A percentile compares a stretch with the other conserved stretches of the same genome.
Evolutionary conservation across 2,797 vertebrate species (phyloP).

Genomic region (Telmatherina bonti): DNA sequence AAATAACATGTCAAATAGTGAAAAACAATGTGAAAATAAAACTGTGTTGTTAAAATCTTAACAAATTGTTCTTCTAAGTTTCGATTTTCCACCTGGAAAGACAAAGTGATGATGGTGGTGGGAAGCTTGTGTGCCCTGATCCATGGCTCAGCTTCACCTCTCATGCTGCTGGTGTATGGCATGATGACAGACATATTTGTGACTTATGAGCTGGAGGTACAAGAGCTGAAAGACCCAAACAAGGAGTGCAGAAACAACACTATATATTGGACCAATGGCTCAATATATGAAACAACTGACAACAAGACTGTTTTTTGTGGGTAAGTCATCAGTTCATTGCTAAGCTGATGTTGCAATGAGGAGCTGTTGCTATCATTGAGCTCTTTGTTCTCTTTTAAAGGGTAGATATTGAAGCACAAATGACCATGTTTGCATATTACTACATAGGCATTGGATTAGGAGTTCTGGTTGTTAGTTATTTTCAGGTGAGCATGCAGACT

Average conservation of each 20-base stretch:
- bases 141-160: slow-evolving; percentile 89
- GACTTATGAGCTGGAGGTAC: slow-evolving; percentile 88
- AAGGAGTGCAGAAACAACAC: slow-evolving; percentile 89
- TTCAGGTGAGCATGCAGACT: slow-evolving; percentile 76
- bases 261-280: slow-evolving; percentile 88
- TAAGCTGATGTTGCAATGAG: slow-evolving; percentile 1
- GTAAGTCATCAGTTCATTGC: slow-evolving; percentile 61
- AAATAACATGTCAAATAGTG: background rate
- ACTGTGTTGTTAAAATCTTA: no score
- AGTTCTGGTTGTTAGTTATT: slow-evolving; percentile 82
- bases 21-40: background rate
- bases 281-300: slow-evolving; percentile 67
- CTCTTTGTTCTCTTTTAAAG: slow-evolving; percentile 63
- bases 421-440: slow-evolving; percentile 86
- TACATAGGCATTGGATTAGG: slow-evolving; percentile 82
- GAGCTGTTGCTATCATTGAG: slow-evolving; percentile 2
- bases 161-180: slow-evolving; percentile 90
- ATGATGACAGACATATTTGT: slow-evolving; percentile 94
- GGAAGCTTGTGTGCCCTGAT: slow-evolving; percentile 89
- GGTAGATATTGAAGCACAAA: slow-evolving; percentile 81
- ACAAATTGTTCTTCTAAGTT: slow-evolving; percentile 80
- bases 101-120: slow-evolving; percentile 88
- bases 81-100: slow-evolving; percentile 88
- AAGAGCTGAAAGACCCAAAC: slow-evolving; percentile 86
- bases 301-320: slow-evolving; percentile 77